Conservation (phyloP, 2,888 invertebrate genomes). For the Brachylomia viminalis region DNA sequence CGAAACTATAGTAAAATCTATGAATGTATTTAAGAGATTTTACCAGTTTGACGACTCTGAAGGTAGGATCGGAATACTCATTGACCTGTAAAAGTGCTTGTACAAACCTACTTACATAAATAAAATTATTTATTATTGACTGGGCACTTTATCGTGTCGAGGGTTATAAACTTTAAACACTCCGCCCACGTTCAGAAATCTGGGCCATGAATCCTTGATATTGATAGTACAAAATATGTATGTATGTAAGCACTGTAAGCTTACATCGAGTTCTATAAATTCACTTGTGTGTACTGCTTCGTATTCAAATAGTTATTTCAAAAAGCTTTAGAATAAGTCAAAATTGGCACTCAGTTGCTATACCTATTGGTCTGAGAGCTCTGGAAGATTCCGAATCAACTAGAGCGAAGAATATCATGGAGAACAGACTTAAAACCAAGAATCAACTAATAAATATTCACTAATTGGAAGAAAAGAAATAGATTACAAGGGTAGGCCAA, state of each 20-base stretch:
- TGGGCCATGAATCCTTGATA: slow-evolving; percentile 12
- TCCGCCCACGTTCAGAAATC: slow-evolving; percentile 12
- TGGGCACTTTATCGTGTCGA: not conserved
- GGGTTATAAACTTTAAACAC: slow-evolving; percentile 1
- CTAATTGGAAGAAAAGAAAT: not conserved
- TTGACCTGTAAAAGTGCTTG: too few relatives aligned
- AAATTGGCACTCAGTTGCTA: not conserved
- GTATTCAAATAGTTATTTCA: not conserved
- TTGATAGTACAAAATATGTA: slow-evolving; percentile 9
- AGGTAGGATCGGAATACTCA: too few relatives aligned
- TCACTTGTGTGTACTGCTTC: not conserved
- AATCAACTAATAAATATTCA: not conserved
- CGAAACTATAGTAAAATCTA: too few relatives aligned
- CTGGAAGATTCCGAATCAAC: not conserved
- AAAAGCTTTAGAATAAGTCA: not conserved
- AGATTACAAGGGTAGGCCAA: not conserved
- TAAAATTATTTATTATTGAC: too few relatives aligned
- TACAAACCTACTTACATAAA: too few relatives aligned
- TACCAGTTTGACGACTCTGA: too few relatives aligned
- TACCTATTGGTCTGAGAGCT: not conserved
- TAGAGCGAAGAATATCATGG: not conserved
- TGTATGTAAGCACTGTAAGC: not conserved
- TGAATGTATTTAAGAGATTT: too few relatives aligned
- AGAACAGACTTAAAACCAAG: not conserved
- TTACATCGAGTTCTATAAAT: not conserved